Percentiles rank a stretch among this genome's conserved stretches.
These are phyloP conservation scores for Augochlorella aurata DNA, from an alignment of 2,888 invertebrate species.

Conservation along the genomic window DNA sequence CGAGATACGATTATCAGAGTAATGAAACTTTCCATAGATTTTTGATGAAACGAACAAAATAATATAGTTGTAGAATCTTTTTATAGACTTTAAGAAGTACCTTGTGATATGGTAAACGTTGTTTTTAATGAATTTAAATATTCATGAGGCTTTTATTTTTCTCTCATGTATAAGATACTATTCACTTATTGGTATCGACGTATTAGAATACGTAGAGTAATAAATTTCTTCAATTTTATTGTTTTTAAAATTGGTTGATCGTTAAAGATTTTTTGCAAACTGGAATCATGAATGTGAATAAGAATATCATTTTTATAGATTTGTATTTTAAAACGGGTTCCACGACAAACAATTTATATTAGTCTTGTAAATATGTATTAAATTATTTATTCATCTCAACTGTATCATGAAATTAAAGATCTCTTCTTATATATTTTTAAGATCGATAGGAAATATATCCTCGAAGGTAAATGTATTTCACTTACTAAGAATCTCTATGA, in stretches of 20 bases:
- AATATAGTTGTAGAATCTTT: conserved; percentile 30
- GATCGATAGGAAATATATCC: conserved; percentile 17
- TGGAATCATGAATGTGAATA: neutral
- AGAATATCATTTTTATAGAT: neutral
- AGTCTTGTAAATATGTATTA: conserved; percentile 56
- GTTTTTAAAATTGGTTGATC: neutral
- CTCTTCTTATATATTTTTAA: conserved; percentile 39
- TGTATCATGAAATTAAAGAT: conserved; percentile 37
- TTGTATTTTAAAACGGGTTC: conserved; percentile 24
- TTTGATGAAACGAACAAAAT: neutral
- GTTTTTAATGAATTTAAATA: conserved; percentile 37
- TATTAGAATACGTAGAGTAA: conserved; percentile 5
- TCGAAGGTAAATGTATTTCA: conserved; percentile 32
- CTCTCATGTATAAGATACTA: conserved; percentile 6
- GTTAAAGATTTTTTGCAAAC: neutral
- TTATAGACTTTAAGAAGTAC: conserved; percentile 37
- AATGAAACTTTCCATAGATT: conserved; percentile 16
- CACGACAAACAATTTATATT: conserved; percentile 24
- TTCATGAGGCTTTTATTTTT: conserved; percentile 41
- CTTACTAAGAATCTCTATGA: neutral
- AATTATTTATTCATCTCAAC: conserved; percentile 55
- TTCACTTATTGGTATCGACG: neutral
- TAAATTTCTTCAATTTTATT: neutral
- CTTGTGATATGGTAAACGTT: conserved; percentile 48
- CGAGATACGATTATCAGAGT: neutral